Evolutionary conservation across 2,888 invertebrate species (phyloP).

Genomic region (Hipparchia semele): DNA sequence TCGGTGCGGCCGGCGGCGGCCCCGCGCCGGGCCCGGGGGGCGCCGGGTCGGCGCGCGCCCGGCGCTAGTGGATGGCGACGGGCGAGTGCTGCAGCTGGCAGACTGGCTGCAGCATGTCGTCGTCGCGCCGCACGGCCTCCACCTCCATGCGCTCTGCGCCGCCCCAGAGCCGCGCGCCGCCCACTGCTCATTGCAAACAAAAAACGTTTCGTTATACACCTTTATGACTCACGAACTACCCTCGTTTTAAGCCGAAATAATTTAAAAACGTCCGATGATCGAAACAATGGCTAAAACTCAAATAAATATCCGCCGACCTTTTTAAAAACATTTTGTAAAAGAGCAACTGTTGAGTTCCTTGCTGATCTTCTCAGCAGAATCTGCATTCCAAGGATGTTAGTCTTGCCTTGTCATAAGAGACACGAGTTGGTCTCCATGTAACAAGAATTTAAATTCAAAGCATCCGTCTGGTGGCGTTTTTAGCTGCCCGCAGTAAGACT

Average conservation of each 20-base stretch:
- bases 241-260: conserved; percentile 28
- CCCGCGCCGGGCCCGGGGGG: conserved; percentile 26
- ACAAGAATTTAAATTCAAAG: no score
- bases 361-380: no score
- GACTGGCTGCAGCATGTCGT: conserved; percentile 90
- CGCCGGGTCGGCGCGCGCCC: conserved; percentile 32
- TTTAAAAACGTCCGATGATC: neutral
- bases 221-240: neutral
- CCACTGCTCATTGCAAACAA: conserved; percentile 49
- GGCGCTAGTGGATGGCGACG: conserved; percentile 91
- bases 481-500: no score
- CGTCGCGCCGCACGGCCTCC: conserved; percentile 70
- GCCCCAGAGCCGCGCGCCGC: conserved; percentile 62
- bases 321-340: no score
- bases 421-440: no score
- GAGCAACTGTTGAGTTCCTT: no score
- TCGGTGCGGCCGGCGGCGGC: conserved; percentile 22
- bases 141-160: conserved; percentile 90
- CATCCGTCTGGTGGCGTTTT: no score
- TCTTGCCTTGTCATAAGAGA: no score
- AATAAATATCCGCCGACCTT: no score
- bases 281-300: no score
- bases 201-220: conserved; percentile 7
- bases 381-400: no score
- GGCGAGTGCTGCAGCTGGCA: conserved; percentile 94